phyloP scores from a whole-genome alignment of 2,797 vertebrate species.

The Takifugu ocellatus region DNA sequence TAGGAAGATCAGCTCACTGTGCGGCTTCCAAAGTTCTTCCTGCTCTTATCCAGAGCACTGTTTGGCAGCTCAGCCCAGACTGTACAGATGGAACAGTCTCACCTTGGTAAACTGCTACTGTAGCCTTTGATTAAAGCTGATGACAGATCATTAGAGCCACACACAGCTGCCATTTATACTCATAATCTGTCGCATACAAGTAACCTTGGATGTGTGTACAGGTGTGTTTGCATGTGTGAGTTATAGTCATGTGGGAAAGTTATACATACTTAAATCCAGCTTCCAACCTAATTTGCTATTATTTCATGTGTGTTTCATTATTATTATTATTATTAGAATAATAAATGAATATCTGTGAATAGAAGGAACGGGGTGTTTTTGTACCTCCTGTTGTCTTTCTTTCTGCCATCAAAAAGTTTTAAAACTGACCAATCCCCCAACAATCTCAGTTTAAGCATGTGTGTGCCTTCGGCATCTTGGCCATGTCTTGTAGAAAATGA shows the following conservation, averaged over 20 bases:
- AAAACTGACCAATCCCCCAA: constrained; percentile 14
- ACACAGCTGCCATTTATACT: constrained; percentile 46
- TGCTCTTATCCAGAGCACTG: constrained; percentile 7
- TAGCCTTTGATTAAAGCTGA: constrained; percentile 62
- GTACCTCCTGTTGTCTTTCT: too few species aligned
- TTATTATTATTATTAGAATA: too few species aligned
- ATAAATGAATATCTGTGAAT: too few species aligned
- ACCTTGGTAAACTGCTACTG: constrained; percentile 35
- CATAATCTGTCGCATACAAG: constrained; percentile 40
- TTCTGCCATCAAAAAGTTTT: constrained; percentile 7
- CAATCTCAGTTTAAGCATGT: constrained; percentile 14
- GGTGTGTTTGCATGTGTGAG: constrained; percentile 1
- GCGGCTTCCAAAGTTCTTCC: constrained; percentile 17
- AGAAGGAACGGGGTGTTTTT: too few species aligned
- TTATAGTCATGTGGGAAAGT: constrained; percentile 1
- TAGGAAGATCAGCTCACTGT: constrained; percentile 28
- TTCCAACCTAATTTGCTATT: too few species aligned
- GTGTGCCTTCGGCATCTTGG: constrained; percentile 28
- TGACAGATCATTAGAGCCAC: constrained; percentile 59
- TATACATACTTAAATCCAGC: constrained; percentile 15
- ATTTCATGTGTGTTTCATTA: too few species aligned
- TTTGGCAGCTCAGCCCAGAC: constrained; percentile 18
- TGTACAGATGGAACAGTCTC: constrained; percentile 37
- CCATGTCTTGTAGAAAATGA: constrained; percentile 30
- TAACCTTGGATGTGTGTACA: constrained; percentile 44